These are phyloP conservation scores for Aphelinus atriplicis DNA, from an alignment of 1,140 invertebrate genomes.

Conservation along the genomic window DNA sequence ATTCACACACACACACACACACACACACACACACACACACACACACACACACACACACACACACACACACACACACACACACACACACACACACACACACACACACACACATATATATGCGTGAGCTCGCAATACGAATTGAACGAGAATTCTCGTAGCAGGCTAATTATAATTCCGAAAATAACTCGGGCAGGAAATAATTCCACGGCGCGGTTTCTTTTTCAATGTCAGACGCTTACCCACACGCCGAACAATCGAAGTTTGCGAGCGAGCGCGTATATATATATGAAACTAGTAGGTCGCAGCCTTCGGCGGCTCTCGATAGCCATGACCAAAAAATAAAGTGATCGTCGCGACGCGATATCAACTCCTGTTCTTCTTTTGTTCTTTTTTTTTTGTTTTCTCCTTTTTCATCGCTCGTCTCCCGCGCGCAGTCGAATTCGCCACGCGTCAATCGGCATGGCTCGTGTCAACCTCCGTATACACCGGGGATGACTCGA, in stretches of 20 bases:
- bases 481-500: no score
- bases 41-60: background rate
- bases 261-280: background rate
- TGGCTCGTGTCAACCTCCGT: background rate
- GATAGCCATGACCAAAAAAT: conserved; percentile 24
- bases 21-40: background rate
- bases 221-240: background rate
- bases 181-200: conserved; percentile 11
- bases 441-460: background rate
- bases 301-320: conserved; percentile 9
- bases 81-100: background rate
- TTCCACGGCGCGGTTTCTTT: background rate
- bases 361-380: no score
- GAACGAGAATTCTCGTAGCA: background rate
- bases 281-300: conserved; percentile 20
- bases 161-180: background rate
- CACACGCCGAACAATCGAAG: background rate
- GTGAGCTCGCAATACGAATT: background rate
- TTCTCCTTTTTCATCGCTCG: background rate
- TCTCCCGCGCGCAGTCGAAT: background rate
- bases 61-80: background rate
- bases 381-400: no score
- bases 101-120: background rate
- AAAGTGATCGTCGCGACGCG: background rate
- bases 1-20: background rate